Base-by-base conservation (phyloP, 2,888 invertebrate genomes). In the Stenolophus ochropezus region DNA sequence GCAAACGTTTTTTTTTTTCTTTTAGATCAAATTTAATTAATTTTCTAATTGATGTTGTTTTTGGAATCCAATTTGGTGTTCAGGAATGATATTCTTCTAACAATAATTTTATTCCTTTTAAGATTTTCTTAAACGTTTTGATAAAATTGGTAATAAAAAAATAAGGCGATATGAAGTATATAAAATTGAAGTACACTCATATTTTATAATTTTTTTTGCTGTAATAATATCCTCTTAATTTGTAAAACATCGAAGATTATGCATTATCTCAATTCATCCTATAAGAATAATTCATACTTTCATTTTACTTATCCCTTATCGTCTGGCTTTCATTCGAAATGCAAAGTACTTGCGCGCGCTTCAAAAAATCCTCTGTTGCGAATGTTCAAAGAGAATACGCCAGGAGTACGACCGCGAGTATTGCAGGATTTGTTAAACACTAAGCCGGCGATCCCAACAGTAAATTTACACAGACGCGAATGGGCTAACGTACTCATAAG, bases 351-450 rank as follows among this genome's bases (percentile, higher is more conserved):
- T 33, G 27, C 4, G 16, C 14, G 16, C 61, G n/a, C 61, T 65
- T 65, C 27, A 25, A 69, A 69, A 69, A 33, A 69, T 69, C 65
- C 20, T 14, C 61, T 61, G 27, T 69, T 18, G 16, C 25, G 33
- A 18, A 16, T 69, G 27, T 69, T 69, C 65, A 69, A 69, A 69
- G 65, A 33, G 65, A 69, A 69, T 69, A 20, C 11, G 5, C 18
- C 16, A 69, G 18, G 33, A 69, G 27, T 69, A 33, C 33, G 11
- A 42, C 8, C 0, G 33, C 33, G 0, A 11, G 33, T 42, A 42
- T 76, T 76, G 51, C 51, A 56, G 16, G 33, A 6, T 53, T 76
- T 33, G 16, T 33, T 51, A 76, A 74, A 51, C n/a, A 75, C 27
- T 58, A 58, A 20, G 23, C 16, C 11, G 11, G 21, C 18, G 47